A percentile compares a stretch with the other conserved stretches of the same genome.
Conservation (phyloP, 2,113 vertebrate genomes). For the Paramisgurnus dabryanus region DNA sequence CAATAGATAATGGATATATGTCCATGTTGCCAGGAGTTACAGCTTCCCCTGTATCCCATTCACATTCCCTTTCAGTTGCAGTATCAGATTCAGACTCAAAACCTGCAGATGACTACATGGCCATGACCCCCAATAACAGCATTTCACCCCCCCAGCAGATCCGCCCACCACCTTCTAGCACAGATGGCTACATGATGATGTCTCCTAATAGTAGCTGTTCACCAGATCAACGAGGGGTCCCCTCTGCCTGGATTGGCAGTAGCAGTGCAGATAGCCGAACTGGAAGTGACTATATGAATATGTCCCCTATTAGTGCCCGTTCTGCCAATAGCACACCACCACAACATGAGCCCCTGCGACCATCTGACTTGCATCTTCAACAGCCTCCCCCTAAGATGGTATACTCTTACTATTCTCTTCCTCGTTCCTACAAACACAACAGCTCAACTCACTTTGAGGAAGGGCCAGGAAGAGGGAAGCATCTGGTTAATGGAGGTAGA, state of each 20-base stretch:
- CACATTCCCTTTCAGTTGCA: slow-evolving; percentile 65
- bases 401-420: slow-evolving; percentile 76
- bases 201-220: slow-evolving; percentile 78
- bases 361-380: slow-evolving; percentile 62
- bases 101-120: slow-evolving; percentile 77
- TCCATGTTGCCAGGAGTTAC: slow-evolving; percentile 77
- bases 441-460: slow-evolving; percentile 67
- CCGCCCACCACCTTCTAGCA: slow-evolving; percentile 58
- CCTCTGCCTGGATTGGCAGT: slow-evolving; percentile 66
- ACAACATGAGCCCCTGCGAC: slow-evolving; percentile 55
- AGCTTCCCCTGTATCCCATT: slow-evolving; percentile 61
- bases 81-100: slow-evolving; percentile 68
- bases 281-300: slow-evolving; percentile 81
- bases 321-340: slow-evolving; percentile 73
- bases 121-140: slow-evolving; percentile 76
- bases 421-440: slow-evolving; percentile 74
- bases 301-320: slow-evolving; percentile 77
- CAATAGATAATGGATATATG: slow-evolving; percentile 77
- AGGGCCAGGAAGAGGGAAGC: slow-evolving; percentile 65
- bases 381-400: slow-evolving; percentile 75
- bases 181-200: slow-evolving; percentile 82
- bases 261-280: slow-evolving; percentile 70
- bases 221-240: slow-evolving; percentile 72
- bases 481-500: slow-evolving; percentile 55
- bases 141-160: slow-evolving; percentile 78